A percentile compares a stretch with the other conserved stretches of the same genome.
phyloP scores from a whole-genome alignment of 2,113 vertebrate species.

The Bubo bubo region DNA sequence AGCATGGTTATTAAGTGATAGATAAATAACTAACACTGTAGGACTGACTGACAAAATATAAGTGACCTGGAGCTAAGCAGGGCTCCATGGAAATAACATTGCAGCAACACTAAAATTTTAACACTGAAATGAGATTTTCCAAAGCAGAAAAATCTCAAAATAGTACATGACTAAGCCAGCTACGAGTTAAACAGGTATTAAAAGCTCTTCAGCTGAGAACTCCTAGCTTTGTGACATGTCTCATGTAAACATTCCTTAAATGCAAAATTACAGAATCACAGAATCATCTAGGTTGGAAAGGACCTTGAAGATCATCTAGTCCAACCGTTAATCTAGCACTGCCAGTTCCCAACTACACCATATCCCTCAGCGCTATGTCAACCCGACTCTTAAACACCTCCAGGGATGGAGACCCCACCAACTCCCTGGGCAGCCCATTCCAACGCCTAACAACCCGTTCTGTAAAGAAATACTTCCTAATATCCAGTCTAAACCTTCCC shows the following conservation, averaged over 20 bases:
- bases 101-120: slow-evolving; percentile 64
- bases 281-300: no score
- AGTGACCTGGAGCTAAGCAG: slow-evolving; percentile 79
- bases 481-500: no score
- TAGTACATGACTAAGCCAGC: background rate
- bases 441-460: no score
- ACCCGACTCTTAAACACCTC: no score
- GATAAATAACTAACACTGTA: slow-evolving; percentile 83
- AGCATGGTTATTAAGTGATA: slow-evolving; percentile 80
- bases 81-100: slow-evolving; percentile 71
- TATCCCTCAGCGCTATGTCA: no score
- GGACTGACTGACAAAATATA: slow-evolving; percentile 81
- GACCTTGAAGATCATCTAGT: no score
- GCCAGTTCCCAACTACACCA: no score
- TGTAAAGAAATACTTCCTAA: no score
- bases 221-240: background rate
- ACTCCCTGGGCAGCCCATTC: no score
- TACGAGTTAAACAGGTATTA: background rate
- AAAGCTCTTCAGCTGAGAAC: slow-evolving; percentile 13
- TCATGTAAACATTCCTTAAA: background rate
- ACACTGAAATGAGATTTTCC: slow-evolving; percentile 75
- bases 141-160: slow-evolving; percentile 66
- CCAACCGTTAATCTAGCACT: no score
- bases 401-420: no score
- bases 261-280: background rate